Percentiles rank a stretch among this genome's conserved stretches.
phyloP scores from a whole-genome alignment of 2,113 vertebrate species.

The Puntigrus tetrazona region DNA sequence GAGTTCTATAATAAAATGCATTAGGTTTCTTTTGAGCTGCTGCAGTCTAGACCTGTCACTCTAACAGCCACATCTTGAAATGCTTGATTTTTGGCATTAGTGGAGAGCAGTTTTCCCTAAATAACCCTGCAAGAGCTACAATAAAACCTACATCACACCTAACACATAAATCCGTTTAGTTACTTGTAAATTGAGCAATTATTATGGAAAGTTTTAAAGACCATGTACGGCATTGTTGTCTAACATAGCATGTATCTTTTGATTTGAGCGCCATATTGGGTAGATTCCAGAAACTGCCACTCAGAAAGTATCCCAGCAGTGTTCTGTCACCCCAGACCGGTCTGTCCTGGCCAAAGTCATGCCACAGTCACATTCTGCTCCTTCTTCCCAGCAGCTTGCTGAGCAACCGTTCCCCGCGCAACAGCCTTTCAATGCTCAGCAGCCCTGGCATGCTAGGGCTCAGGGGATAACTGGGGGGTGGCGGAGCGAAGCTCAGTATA shows the following conservation, averaged over 20 bases:
- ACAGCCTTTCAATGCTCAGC: slow-evolving; percentile 72
- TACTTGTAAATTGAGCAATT: slow-evolving; percentile 18
- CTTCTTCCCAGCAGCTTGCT: slow-evolving; percentile 62
- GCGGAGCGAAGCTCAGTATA: slow-evolving; percentile 72
- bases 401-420: slow-evolving; percentile 77
- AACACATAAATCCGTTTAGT: slow-evolving; percentile 17
- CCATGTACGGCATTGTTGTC: slow-evolving; percentile 17
- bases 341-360: slow-evolving; percentile 56
- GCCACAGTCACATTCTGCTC: slow-evolving; percentile 65
- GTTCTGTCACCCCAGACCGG: slow-evolving; percentile 45
- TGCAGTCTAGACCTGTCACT: slow-evolving; percentile 28
- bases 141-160: slow-evolving; percentile 31
- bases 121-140: neutral
- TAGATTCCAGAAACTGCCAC: slow-evolving; percentile 27
- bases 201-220: slow-evolving; percentile 20
- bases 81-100: slow-evolving; percentile 22
- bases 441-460: slow-evolving; percentile 74
- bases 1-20: slow-evolving; percentile 51
- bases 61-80: slow-evolving; percentile 13
- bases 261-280: slow-evolving; percentile 1
- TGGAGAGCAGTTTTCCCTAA: neutral
- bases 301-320: slow-evolving; percentile 20
- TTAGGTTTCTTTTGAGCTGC: slow-evolving; percentile 52
- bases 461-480: slow-evolving; percentile 41
- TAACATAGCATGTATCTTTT: slow-evolving; percentile 18